These are phyloP conservation scores for Ferdinandea cuprea DNA, from an alignment of 2,888 invertebrate species.

Conservation along the genomic window DNA sequence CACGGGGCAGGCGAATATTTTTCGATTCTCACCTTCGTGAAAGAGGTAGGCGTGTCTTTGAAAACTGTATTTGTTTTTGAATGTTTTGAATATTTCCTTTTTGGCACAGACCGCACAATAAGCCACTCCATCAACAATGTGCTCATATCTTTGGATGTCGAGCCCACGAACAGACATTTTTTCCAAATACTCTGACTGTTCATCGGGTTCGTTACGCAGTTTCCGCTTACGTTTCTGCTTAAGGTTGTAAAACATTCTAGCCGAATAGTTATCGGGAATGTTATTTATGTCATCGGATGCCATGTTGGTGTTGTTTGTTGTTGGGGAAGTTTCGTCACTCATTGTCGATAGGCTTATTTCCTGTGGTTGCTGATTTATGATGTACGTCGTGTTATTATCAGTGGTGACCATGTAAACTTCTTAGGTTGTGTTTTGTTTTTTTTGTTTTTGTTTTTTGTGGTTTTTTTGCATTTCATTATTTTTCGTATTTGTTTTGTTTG, in stretches of 20 bases:
- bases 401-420: conserved; percentile 72
- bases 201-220: conserved; percentile 80
- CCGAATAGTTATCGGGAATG: conserved; percentile 5
- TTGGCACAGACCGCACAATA: conserved; percentile 82
- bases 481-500: conserved; percentile 12
- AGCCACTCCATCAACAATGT: conserved; percentile 81
- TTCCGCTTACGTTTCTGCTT: conserved; percentile 82
- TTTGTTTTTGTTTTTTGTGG: too few relatives aligned
- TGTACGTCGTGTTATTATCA: conserved; percentile 66
- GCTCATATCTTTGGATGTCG: conserved; percentile 82
- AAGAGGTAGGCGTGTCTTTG: conserved; percentile 82
- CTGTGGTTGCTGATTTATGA: conserved; percentile 55
- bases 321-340: neutral
- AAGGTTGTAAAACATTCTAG: conserved; percentile 65
- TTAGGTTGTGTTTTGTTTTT: too few relatives aligned
- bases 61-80: conserved; percentile 82
- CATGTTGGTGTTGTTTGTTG: conserved; percentile 66
- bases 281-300: neutral
- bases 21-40: conserved; percentile 81
- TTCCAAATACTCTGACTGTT: conserved; percentile 82
- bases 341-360: conserved; percentile 7
- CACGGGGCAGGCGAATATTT: conserved; percentile 81
- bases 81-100: conserved; percentile 81
- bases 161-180: conserved; percentile 82
- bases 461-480: conserved; percentile 23